These are phyloP conservation scores for Nibea coibor DNA, from an alignment of 2,113 vertebrate genomes.

Conservation along the genomic window DNA sequence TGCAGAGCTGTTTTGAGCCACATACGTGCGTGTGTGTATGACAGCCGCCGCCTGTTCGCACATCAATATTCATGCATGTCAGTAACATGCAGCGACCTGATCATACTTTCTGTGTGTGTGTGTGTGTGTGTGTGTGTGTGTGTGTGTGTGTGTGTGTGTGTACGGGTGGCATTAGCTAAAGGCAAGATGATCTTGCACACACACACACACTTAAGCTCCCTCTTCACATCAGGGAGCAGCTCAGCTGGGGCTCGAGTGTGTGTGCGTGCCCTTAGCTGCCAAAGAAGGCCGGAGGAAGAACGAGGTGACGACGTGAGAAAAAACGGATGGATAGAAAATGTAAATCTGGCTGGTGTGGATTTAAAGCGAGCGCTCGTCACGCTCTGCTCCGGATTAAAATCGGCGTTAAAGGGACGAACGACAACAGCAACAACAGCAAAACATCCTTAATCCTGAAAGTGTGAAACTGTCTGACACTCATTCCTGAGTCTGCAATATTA, in stretches of 20 bases:
- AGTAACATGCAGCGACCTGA: not conserved
- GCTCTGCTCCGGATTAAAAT: slow-evolving; percentile 11
- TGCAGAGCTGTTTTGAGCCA: slow-evolving; percentile 17
- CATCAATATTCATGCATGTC: slow-evolving; percentile 44
- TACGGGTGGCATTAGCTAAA: slow-evolving; percentile 22
- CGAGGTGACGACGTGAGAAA: slow-evolving; percentile 29
- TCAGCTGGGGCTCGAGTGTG: slow-evolving; percentile 30
- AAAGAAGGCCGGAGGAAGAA: slow-evolving; percentile 21
- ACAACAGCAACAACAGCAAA: slow-evolving; percentile 6
- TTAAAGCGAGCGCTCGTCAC: not conserved
- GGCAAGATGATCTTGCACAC: slow-evolving; percentile 30
- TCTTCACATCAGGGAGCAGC: slow-evolving; percentile 42
- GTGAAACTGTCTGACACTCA: not conserved
- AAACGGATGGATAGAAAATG: slow-evolving; percentile 38
- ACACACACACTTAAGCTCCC: slow-evolving; percentile 38
- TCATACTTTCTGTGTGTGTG: slow-evolving; percentile 13
- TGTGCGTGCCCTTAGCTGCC: slow-evolving; percentile 28
- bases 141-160: not conserved
- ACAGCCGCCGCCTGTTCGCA: not conserved
- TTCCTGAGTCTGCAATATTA: slow-evolving; percentile 9
- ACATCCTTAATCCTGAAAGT: slow-evolving; percentile 24
- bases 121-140: not conserved
- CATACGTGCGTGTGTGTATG: slow-evolving; percentile 1
- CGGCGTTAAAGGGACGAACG: not conserved
- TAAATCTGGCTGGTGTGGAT: slow-evolving; percentile 30